These are phyloP conservation scores for Empidonax traillii DNA, from an alignment of 2,113 vertebrate species.

Conservation along the genomic window DNA sequence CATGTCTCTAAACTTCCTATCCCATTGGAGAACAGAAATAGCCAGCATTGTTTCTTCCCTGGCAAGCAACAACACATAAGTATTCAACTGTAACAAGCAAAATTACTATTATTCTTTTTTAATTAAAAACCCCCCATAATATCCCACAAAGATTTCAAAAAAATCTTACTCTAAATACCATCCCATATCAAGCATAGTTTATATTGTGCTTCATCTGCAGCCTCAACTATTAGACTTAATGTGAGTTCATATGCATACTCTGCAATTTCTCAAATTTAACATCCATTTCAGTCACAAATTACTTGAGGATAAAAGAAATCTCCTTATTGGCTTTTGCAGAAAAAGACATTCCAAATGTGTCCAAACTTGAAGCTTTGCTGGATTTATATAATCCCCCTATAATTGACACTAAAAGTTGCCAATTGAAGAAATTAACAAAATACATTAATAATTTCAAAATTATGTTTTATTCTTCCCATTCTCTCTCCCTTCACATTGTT, in stretches of 20 bases:
- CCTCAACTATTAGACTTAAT: background rate
- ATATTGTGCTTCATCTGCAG: background rate
- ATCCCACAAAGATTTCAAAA: background rate
- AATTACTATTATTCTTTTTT: background rate
- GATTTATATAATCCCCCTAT: background rate
- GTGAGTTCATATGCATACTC: background rate
- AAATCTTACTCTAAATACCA: background rate
- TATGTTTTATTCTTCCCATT: background rate
- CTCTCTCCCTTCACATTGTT: background rate
- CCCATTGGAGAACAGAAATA: background rate
- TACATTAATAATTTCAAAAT: accelerated
- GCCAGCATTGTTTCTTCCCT: background rate
- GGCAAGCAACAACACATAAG: background rate
- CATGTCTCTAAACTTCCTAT: background rate
- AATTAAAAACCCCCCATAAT: background rate
- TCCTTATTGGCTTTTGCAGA: background rate
- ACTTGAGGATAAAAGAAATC: background rate
- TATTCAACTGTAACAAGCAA: background rate
- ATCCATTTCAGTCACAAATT: background rate
- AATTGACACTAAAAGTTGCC: background rate
- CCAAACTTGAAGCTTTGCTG: background rate
- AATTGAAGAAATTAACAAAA: background rate
- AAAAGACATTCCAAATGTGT: background rate
- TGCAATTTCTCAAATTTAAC: background rate
- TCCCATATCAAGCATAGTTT: background rate